Base-by-base conservation (phyloP, 1,140 invertebrate species). In the Danaus melanippus region DNA sequence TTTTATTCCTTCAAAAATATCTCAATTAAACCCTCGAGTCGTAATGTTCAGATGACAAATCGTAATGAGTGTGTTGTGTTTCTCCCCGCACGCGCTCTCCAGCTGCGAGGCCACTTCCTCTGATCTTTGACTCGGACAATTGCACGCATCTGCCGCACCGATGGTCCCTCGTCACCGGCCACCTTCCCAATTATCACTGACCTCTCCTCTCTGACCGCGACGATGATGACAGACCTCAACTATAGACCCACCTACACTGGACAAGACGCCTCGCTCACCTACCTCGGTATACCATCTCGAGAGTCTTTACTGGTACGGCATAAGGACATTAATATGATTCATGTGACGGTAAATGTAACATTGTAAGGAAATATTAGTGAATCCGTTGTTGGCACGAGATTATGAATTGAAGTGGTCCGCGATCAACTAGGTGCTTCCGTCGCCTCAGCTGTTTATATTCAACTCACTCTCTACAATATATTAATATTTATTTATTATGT, bases 351-450 rank as follows among this genome's bases (percentile, higher is more conserved):
- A 59, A 49, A 42, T 6, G 17, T 64, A 71, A 68, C 49, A 64
- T 74, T 76, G 82, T 78, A 80, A 84, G 79, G 67, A 79, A 74
- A 74, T 73, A 72, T 80, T 83, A 85, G 69, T 82, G 77, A 84
- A 85, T 82, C 72, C 71, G 62, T 69, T 83, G 77, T 78, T 78
- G 76, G 79, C 74, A 76, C 73, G 75, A 84, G 79, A 75, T 79
- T 83, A 85, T 82, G 74, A 83, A 77, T 78, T 83, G 76, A 77
- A 80, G 79, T 82, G 82, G 76, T 84, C 79, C 71, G 80, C 75
- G 74, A 83, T 85, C 79, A 85, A 85, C 79, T 78, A 78, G 77
- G 67, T 71, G 74, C 73, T 85, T 85, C 82, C 82, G 80, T 63
- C 69, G 64, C 58, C 62, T 76, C 79, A 83, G 79, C 75, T 83